Evolutionary conservation across 2,888 invertebrate genomes (phyloP).

Genomic region (Abrostola tripartita): DNA sequence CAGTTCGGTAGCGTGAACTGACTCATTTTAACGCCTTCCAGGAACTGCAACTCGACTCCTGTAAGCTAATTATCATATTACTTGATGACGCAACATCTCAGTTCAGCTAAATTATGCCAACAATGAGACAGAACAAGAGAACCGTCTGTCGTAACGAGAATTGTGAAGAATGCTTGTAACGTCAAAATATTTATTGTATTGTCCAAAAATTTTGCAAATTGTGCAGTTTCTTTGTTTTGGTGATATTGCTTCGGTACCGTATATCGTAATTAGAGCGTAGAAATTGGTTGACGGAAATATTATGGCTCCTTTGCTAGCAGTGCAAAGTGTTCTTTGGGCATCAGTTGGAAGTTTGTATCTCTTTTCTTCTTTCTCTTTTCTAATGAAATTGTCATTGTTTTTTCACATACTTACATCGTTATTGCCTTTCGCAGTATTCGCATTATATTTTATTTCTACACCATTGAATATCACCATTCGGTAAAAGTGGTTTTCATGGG

Average conservation of each 20-base stretch:
- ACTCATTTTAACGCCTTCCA: conserved; percentile 39
- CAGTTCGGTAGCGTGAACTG: conserved; percentile 19
- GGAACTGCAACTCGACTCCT: conserved; percentile 40
- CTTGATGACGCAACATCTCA: conserved; percentile 32
- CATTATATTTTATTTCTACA: too few species aligned
- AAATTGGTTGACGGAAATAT: conserved; percentile 26
- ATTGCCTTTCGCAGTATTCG: too few species aligned
- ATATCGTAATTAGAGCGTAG: conserved; percentile 30
- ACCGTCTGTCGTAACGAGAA: conserved; percentile 14
- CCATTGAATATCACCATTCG: too few species aligned
- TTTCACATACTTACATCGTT: too few species aligned
- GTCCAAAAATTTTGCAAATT: not conserved
- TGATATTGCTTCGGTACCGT: conserved; percentile 22
- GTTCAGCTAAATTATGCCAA: conserved; percentile 3
- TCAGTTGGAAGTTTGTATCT: too few species aligned
- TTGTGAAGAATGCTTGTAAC: not conserved
- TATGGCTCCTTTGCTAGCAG: too few species aligned
- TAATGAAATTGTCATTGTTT: too few species aligned
- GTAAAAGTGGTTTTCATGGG: too few species aligned
- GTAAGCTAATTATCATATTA: conserved; percentile 48
- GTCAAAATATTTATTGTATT: too few species aligned
- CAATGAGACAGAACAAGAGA: conserved; percentile 25
- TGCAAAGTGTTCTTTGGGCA: too few species aligned
- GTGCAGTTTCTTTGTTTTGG: conserved; percentile 46
- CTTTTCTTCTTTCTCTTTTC: too few species aligned